A percentile compares a stretch with the other conserved stretches of the same genome.
Evolutionary conservation across 1,140 invertebrate species (phyloP).

Genomic region (Drosophila neocordata): DNA sequence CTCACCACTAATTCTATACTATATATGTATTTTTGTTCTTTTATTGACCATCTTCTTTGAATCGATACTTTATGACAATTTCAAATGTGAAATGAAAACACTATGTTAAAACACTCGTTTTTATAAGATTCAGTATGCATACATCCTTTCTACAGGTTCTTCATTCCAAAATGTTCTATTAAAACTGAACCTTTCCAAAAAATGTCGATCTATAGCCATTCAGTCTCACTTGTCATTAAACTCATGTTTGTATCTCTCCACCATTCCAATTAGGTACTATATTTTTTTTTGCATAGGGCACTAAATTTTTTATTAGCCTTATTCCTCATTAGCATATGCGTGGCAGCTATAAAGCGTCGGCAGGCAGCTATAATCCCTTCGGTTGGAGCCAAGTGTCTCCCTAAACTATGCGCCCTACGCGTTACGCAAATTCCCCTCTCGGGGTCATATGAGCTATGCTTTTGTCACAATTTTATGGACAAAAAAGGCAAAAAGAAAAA

Average conservation of each 20-base stretch:
- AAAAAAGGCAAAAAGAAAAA: neutral
- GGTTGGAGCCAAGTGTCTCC: neutral
- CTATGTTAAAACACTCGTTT: no score
- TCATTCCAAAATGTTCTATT: no score
- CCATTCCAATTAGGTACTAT: neutral
- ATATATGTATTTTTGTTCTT: no score
- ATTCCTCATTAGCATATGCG: constrained; percentile 12
- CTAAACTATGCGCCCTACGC: constrained; percentile 9
- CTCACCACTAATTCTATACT: no score
- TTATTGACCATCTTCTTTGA: no score
- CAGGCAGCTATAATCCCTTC: neutral
- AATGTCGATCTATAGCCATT: no score
- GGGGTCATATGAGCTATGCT: constrained; percentile 1
- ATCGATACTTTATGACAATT: no score
- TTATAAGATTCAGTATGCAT: no score
- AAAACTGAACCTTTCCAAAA: no score
- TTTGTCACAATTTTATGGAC: constrained; percentile 16
- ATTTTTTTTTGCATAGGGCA: neutral
- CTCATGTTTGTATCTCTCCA: neutral
- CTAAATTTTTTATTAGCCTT: neutral
- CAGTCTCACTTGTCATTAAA: neutral
- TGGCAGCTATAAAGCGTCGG: constrained; percentile 7
- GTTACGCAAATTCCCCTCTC: constrained; percentile 1
- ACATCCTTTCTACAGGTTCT: no score
- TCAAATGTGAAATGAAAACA: no score